A percentile compares a stretch with the other conserved stretches of the same genome.
Conservation (phyloP, 2,113 vertebrate genomes). For the Panthera leo region DNA sequence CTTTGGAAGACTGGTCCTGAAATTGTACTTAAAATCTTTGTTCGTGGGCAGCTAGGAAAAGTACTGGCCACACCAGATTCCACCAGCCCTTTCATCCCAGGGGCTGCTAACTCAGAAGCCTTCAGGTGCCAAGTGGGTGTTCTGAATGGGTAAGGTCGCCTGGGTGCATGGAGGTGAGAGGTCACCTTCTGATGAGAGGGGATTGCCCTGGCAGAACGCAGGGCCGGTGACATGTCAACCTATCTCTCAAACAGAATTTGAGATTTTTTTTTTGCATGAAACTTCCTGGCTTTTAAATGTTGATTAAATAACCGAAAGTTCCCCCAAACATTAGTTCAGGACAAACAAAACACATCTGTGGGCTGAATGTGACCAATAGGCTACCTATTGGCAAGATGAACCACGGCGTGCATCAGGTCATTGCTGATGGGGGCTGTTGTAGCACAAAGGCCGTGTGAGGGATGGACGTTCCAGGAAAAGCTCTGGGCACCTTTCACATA, state of each 20-base stretch:
- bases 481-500: not conserved
- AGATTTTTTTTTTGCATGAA: slow-evolving; percentile 30
- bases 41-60: slow-evolving; percentile 23
- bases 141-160: not conserved
- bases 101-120: not conserved
- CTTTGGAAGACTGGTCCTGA: slow-evolving; percentile 45
- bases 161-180: accelerated
- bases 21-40: slow-evolving; percentile 45
- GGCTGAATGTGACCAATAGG: not conserved
- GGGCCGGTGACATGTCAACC: not conserved
- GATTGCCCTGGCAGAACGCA: not conserved
- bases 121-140: not conserved
- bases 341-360: slow-evolving; percentile 21
- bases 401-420: accelerated
- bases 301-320: not conserved
- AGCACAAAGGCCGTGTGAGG: not conserved
- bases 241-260: slow-evolving; percentile 33
- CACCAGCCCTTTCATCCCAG: not conserved
- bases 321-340: not conserved
- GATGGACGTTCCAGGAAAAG: not conserved
- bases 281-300: slow-evolving; percentile 44
- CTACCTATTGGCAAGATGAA: not conserved
- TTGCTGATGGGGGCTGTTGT: no score
- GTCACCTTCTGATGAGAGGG: not conserved
- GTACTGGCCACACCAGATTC: accelerated